Evolutionary conservation across 2,888 invertebrate genomes (phyloP).

Genomic region (Trisateles emortualis): DNA sequence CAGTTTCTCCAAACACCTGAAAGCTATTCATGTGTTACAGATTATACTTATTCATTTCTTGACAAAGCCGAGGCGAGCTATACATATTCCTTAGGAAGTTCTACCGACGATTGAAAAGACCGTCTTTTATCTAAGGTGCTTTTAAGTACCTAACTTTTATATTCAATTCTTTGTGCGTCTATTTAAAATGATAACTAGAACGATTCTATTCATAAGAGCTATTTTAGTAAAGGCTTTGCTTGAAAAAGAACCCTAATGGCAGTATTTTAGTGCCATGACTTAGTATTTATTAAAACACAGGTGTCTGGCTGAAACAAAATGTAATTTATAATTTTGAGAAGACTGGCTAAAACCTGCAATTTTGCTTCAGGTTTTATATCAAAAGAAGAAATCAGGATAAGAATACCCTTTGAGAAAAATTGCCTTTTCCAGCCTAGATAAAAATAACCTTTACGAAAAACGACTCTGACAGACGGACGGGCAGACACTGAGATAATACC

Average conservation of each 20-base stretch:
- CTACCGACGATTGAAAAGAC: slow-evolving; percentile 30
- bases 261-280: slow-evolving; percentile 17
- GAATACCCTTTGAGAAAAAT: no score
- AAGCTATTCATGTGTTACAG: slow-evolving; percentile 35
- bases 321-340: no score
- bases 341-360: no score
- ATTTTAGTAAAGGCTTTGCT: slow-evolving; percentile 36
- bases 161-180: slow-evolving; percentile 51
- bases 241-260: slow-evolving; percentile 30
- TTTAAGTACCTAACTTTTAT: slow-evolving; percentile 26
- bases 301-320: no score
- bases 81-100: slow-evolving; percentile 24
- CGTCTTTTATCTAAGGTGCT: slow-evolving; percentile 34
- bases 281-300: slow-evolving; percentile 21
- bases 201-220: slow-evolving; percentile 45
- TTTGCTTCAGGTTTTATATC: no score
- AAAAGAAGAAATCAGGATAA: no score
- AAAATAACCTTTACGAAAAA: no score
- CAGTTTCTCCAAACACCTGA: slow-evolving; percentile 22
- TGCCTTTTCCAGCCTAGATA: no score
- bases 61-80: slow-evolving; percentile 31
- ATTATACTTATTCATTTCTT: slow-evolving; percentile 33
- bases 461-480: no score
- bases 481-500: no score
- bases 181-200: slow-evolving; percentile 52